Conservation (phyloP, 1,140 invertebrate species). For the Drosophila nigromelanica region DNA sequence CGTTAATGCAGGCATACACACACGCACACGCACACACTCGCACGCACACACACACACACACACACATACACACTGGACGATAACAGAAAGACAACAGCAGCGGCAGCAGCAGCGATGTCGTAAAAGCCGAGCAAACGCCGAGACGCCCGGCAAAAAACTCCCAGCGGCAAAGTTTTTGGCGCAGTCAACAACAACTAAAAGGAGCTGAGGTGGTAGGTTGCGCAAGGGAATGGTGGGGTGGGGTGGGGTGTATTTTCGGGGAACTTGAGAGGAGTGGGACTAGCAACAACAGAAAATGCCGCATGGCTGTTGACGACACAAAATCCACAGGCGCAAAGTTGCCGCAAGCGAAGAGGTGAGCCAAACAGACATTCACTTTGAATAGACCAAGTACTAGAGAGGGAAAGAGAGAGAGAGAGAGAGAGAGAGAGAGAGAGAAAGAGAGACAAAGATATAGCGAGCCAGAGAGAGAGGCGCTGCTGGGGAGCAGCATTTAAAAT, state of each 20-base stretch:
- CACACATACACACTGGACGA: slow-evolving; percentile 30
- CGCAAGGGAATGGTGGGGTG: not conserved
- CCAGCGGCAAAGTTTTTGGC: slow-evolving; percentile 54
- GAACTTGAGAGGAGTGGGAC: not conserved
- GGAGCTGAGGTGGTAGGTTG: not conserved
- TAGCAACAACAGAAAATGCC: slow-evolving; percentile 21
- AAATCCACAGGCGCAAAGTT: slow-evolving; percentile 50
- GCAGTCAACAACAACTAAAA: slow-evolving; percentile 41
- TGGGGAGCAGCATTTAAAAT: slow-evolving; percentile 44
- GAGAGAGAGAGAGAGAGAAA: not conserved
- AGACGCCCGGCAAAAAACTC: slow-evolving; percentile 40
- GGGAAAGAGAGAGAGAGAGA: not conserved
- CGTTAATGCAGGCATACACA: slow-evolving; percentile 57
- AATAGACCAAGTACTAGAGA: slow-evolving; percentile 27
- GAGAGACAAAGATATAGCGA: not conserved
- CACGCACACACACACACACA: slow-evolving; percentile 20
- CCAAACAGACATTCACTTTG: slow-evolving; percentile 37
- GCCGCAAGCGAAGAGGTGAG: slow-evolving; percentile 45
- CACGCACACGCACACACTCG: slow-evolving; percentile 18
- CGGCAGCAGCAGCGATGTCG: slow-evolving; percentile 22
- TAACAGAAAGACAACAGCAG: slow-evolving; percentile 31
- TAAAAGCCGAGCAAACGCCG: slow-evolving; percentile 25
- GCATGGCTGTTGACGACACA: slow-evolving; percentile 47
- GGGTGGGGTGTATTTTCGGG: no score
- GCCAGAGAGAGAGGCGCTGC: not conserved